These are phyloP conservation scores for Polyommatus iphigenia DNA, from an alignment of 2,888 invertebrate genomes.

Conservation along the genomic window DNA sequence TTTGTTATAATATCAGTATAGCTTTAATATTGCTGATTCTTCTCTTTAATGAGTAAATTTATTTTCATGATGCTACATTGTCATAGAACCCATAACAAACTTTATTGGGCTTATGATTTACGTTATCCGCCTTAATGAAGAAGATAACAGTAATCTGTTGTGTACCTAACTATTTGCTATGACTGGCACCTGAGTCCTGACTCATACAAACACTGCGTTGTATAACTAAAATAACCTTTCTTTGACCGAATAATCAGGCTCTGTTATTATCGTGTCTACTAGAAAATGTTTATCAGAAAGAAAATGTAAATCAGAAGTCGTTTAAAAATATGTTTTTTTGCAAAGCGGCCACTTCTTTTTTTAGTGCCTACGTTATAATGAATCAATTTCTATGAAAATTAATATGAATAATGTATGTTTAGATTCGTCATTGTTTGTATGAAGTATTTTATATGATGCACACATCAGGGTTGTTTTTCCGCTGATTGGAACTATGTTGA, in stretches of 20 bases:
- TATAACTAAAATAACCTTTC: not conserved
- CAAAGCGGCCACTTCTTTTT: not conserved
- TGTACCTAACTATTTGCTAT: not conserved
- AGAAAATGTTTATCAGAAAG: not conserved
- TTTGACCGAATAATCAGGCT: not conserved
- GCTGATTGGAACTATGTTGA: not conserved
- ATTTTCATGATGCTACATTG: not conserved
- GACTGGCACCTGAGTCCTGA: constrained; percentile 2
- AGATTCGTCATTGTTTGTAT: not conserved
- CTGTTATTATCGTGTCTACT: not conserved
- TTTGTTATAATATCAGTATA: not conserved
- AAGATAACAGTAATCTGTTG: constrained; percentile 8
- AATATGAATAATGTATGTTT: not conserved
- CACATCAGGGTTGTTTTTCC: not conserved
- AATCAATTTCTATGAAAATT: not conserved
- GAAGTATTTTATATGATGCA: not conserved
- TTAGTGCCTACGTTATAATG: not conserved
- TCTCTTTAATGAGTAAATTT: too few species aligned
- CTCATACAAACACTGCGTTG: constrained; percentile 7
- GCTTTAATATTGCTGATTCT: not conserved
- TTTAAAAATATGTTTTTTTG: not conserved
- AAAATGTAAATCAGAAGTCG: not conserved
- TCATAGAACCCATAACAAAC: not conserved
- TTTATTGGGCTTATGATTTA: constrained; percentile 3
- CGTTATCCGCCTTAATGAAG: constrained; percentile 7